A percentile compares a stretch with the other conserved stretches of the same genome.
Evolutionary conservation across 1,140 invertebrate genomes (phyloP).

Genomic region (Trachymyrmex cornetzi): DNA sequence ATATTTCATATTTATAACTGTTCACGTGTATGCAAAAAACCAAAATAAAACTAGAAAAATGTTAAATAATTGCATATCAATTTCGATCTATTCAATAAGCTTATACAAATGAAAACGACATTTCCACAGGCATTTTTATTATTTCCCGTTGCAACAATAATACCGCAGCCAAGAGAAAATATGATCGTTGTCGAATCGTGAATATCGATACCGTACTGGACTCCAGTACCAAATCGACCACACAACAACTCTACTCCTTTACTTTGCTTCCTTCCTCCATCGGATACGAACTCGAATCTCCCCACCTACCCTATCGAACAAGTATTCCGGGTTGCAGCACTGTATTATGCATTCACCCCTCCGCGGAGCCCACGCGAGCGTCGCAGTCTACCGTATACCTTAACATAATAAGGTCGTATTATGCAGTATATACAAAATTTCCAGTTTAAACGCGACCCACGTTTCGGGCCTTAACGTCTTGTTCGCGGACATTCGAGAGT

Average conservation of each 20-base stretch:
- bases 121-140: constrained; percentile 25
- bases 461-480: constrained; percentile 71
- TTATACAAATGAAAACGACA: not conserved
- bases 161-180: constrained; percentile 27
- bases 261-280: constrained; percentile 35
- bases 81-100: not conserved
- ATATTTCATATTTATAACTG: not conserved
- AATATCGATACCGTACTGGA: constrained; percentile 41
- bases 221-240: constrained; percentile 13
- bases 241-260: not conserved
- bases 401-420: constrained; percentile 84
- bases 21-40: not conserved
- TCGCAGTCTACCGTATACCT: constrained; percentile 81
- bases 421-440: constrained; percentile 84
- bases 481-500: constrained; percentile 65
- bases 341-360: constrained; percentile 82
- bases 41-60: not conserved
- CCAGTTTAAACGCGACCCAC: constrained; percentile 75
- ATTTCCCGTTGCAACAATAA: constrained; percentile 44
- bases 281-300: constrained; percentile 59
- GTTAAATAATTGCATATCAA: constrained; percentile 39
- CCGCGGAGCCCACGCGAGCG: constrained; percentile 63
- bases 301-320: constrained; percentile 55
- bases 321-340: constrained; percentile 65
- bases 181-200: constrained; percentile 42